A percentile compares a stretch with the other conserved stretches of the same genome.
phyloP scores from a whole-genome alignment of 2,113 vertebrate species.

The Ammospiza caudacuta region DNA sequence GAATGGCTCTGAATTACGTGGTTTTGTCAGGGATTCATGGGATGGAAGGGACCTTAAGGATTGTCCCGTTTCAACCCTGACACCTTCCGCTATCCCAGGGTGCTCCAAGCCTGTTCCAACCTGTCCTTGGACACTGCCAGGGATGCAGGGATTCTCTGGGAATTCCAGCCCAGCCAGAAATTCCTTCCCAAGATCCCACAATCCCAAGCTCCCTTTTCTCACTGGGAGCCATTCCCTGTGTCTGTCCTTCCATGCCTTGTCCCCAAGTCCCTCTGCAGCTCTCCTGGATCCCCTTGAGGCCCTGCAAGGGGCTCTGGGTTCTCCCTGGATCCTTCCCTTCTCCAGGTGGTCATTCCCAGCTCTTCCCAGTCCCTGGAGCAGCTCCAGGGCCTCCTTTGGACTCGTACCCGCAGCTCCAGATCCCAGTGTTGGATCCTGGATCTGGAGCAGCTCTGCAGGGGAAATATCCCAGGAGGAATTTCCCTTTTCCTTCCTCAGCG shows the following conservation, averaged over 20 bases:
- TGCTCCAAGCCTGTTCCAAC: neutral
- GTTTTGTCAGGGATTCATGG: neutral
- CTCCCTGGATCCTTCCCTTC: neutral
- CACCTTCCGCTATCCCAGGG: fast-evolving
- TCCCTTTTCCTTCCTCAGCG: neutral
- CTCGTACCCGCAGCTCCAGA: neutral
- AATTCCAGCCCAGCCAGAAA: neutral
- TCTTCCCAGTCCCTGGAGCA: neutral
- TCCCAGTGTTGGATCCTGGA: fast-evolving
- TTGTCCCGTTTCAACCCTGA: neutral
- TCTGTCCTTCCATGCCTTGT: neutral
- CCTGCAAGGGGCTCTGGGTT: fast-evolving
- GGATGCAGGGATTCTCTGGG: neutral
- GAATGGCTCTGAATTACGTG: neutral
- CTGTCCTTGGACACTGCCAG: fast-evolving
- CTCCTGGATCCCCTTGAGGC: neutral
- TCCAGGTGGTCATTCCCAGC: neutral
- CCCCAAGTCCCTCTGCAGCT: neutral
- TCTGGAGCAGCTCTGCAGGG: neutral
- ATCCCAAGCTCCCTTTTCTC: neutral
- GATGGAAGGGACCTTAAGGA: neutral
- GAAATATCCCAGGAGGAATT: neutral
- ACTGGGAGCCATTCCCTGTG: fast-evolving
- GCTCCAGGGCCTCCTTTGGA: neutral
- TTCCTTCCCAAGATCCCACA: neutral